Base-by-base conservation (phyloP, 2,113 vertebrate genomes). In the Plecturocebus donacophilus region DNA sequence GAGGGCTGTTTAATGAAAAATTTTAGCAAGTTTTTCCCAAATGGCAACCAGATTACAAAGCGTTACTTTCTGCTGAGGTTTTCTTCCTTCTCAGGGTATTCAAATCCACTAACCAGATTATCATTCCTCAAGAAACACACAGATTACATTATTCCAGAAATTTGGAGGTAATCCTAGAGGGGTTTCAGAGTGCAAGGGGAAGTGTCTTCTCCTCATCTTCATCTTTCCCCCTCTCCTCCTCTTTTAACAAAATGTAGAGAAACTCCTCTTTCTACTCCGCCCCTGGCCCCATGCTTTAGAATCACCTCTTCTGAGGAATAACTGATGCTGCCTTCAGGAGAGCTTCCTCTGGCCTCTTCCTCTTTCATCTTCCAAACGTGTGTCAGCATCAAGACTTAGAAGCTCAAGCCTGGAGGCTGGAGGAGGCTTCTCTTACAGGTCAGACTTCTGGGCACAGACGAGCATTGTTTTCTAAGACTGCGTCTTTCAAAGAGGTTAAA, bases 81-180 rank as follows among this genome's bases (percentile, higher is more conserved):
- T 77, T 12, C 40, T 71, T 32, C 27, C 66, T 47, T 73, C 52
- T 45, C 32, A 30, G 56, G 30, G n/a, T 42, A 61, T 66, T 80
- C 42, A 70, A 47, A 84, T 56, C 70, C 66, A 89, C 80, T 68
- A 92, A 71, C 9, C 20, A 68, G 42, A 54, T 13, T 68, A 40
- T 35, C 75, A 71, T 56, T 77, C 40, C 45, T 80, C 42, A 56
- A 47, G 32, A 27, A 54, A 64, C 40, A 71, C 0, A 38, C 25
- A 95, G 80, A 84, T 58, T 27, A 45, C 21, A 54, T 47, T 47
- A 45, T 90, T 94, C 71, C 68, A 87, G 80, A 94, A 92, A 83
- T 91, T 47, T 56, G 14, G 32, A 84, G 70, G 89, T 68, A 17
- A 61, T 35, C 84, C 40, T 64, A 23, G 47, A 54, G 32, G 38